These are phyloP conservation scores for Drosophila paranaensis DNA, from an alignment of 2,888 invertebrate species.

Conservation along the genomic window DNA sequence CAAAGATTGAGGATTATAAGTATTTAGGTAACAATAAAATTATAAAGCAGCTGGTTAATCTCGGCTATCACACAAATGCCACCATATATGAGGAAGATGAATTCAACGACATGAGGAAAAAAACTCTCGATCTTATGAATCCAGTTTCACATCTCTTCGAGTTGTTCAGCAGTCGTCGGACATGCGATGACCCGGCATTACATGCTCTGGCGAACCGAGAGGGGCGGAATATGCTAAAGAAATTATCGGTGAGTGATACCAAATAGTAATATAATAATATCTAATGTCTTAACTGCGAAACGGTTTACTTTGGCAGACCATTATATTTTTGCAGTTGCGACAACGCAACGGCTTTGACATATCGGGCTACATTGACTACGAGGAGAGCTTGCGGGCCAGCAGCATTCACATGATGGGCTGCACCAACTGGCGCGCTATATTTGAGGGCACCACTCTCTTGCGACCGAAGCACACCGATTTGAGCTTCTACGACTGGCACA, in stretches of 20 bases:
- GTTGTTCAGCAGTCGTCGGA: slow-evolving; percentile 87
- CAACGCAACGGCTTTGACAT: slow-evolving; percentile 51
- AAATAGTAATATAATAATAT: background rate
- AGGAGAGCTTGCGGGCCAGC: slow-evolving; percentile 41
- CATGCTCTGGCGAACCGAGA: slow-evolving; percentile 86
- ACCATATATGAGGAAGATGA: slow-evolving; percentile 86
- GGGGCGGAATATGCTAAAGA: slow-evolving; percentile 89
- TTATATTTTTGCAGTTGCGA: slow-evolving; percentile 53
- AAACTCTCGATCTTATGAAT: slow-evolving; percentile 87
- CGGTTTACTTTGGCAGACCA: slow-evolving; percentile 37
- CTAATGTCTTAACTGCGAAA: background rate
- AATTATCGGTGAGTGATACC: slow-evolving; percentile 87
- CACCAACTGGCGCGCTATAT: slow-evolving; percentile 50
- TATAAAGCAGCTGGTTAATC: slow-evolving; percentile 90
- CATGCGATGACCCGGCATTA: slow-evolving; percentile 87
- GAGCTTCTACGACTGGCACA: slow-evolving; percentile 61
- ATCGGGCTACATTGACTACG: slow-evolving; percentile 61
- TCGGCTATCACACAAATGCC: slow-evolving; percentile 89
- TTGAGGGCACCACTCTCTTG: slow-evolving; percentile 37
- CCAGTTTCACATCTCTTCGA: slow-evolving; percentile 84
- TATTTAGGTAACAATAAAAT: slow-evolving; percentile 90
- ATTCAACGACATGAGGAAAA: slow-evolving; percentile 87
- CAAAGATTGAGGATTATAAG: slow-evolving; percentile 89
- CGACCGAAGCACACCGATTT: slow-evolving; percentile 42
- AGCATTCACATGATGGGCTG: slow-evolving; percentile 10